A percentile compares a stretch with the other conserved stretches of the same genome.
Conservation (phyloP, 2,797 vertebrate species). For the Sparidentex hasta region DNA sequence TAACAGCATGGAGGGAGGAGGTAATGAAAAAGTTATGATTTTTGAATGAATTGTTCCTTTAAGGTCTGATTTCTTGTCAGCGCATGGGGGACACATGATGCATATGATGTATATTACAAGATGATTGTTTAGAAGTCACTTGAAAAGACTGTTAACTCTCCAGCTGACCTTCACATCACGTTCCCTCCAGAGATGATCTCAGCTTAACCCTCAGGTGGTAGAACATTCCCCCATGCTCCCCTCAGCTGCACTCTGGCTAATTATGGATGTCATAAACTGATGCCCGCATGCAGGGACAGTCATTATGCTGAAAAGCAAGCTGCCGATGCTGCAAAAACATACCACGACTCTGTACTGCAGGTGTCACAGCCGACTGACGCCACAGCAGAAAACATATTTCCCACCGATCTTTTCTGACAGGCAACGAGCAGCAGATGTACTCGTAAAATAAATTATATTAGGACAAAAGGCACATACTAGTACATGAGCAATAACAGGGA, state of each 20-base stretch:
- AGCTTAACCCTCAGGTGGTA: constrained; percentile 58
- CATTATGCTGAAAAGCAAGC: constrained; percentile 59
- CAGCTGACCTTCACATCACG: constrained; percentile 48
- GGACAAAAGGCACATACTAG: constrained; percentile 21
- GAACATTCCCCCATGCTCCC: neutral
- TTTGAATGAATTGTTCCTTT: neutral
- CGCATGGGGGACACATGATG: constrained; percentile 11
- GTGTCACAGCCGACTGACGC: constrained; percentile 37
- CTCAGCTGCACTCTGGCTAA: constrained; percentile 61
- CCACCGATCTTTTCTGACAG: constrained; percentile 51
- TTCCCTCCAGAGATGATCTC: constrained; percentile 49
- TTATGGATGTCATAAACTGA: constrained; percentile 67
- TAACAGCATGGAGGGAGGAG: too few relatives aligned
- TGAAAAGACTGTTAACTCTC: constrained; percentile 13
- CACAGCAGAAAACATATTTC: constrained; percentile 15
- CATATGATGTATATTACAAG: constrained; percentile 37
- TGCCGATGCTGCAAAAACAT: constrained; percentile 50
- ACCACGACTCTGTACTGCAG: neutral
- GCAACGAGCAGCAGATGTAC: constrained; percentile 23
- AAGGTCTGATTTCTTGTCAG: constrained; percentile 29
- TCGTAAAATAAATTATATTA: constrained; percentile 21
- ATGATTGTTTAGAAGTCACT: constrained; percentile 38
- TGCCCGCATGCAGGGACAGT: constrained; percentile 26
- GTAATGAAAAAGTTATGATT: too few relatives aligned
- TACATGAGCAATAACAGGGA: constrained; percentile 23